A percentile compares a stretch with the other conserved stretches of the same genome.
These are phyloP conservation scores for Ladona fulva DNA, from an alignment of 1,140 invertebrate genomes.

Conservation along the genomic window DNA sequence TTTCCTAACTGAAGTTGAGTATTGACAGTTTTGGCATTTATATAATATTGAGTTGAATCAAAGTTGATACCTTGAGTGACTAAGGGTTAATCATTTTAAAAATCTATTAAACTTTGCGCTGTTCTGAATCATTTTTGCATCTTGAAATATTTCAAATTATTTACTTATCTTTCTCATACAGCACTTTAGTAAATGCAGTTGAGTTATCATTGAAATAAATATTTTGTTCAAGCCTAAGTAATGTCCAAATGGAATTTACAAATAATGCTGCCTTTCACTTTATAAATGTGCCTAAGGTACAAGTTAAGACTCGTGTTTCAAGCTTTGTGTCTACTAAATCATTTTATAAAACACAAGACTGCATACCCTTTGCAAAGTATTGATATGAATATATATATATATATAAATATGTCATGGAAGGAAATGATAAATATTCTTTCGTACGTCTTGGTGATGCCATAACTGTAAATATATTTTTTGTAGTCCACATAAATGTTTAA, in stretches of 20 bases:
- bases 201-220: no score
- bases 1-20: no score
- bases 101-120: no score
- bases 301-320: not conserved
- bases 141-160: no score
- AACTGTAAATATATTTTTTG: not conserved
- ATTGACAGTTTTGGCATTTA: no score
- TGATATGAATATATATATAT: not conserved
- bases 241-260: not conserved
- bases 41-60: no score
- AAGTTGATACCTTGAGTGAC: no score
- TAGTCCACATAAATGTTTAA: not conserved
- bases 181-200: no score
- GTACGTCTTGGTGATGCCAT: not conserved
- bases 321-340: not conserved
- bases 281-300: not conserved
- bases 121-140: no score
- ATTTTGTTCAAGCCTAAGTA: not conserved
- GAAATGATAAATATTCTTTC: not conserved
- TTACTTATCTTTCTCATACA: no score
- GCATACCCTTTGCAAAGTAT: not conserved
- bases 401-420: no score
- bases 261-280: slow-evolving; percentile 4
- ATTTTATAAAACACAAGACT: not conserved
- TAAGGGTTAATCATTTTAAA: no score